Evolutionary conservation across 1,140 invertebrate species (phyloP), one percentile per base, ranked within the genome.

Genomic region (Penaeus japonicus): DNA sequence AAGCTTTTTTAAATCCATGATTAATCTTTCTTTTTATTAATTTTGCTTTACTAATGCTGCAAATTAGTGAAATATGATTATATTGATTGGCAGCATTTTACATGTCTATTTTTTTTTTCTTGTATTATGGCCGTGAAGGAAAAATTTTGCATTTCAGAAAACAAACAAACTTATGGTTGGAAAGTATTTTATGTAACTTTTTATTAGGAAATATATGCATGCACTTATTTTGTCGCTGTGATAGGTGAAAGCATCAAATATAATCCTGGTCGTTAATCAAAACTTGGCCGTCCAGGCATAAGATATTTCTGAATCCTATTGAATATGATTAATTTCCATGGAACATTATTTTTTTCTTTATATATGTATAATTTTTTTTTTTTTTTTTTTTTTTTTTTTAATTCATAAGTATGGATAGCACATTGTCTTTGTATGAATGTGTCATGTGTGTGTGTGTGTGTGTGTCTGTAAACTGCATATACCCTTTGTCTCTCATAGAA

Each of bases 201-300:
- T 12, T 15, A 47, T 47, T 47, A 12, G 47, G 39, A 79, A 47
- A 55, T 32, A 57, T 10, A 55, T 84, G 80, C 80, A 88, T 88
- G 87, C 81, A 83, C 7, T 87, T 62, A 39, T 88, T 87, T 83
- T 88, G 73, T 88, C 83, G 70, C 87, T 88, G 87, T 88, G 87
- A 88, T 88, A 88, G 87, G 80, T 88, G 65, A 83, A 24, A 55
- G 59, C 81, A 88, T 88, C 87, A 88, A 88, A 88, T 83, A 32
- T 79, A 65, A 65, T 75, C 57, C 80, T 88, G 87, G 87, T 84
- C 87, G 77, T 53, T 55, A 83, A 88, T 84, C 80, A 88, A 88
- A 88, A 88, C 87, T 88, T 47, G 81, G 79, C 87, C 87, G 87
- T 88, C 87, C 87, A 84, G 87, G 80, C 87, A 88, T 55, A 81